Base-by-base conservation (phyloP, 2,113 vertebrate species). In the Oostethus manadensis region DNA sequence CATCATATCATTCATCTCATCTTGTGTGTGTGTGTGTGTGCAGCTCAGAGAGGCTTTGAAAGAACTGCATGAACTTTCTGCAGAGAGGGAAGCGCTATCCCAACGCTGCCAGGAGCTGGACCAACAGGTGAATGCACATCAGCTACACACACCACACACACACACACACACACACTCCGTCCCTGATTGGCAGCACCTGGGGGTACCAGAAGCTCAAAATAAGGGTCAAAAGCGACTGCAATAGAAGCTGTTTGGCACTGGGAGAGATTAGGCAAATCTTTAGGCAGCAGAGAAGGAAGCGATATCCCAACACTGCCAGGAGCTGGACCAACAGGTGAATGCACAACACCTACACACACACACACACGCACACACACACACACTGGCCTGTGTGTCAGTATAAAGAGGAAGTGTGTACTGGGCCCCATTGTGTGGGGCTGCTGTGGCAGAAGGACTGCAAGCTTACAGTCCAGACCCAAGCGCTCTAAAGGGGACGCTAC, bases 61-160 rank as follows among this genome's bases (percentile, higher is more conserved):
- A 76, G 91, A 95, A 15, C 89, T 97, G 59, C 74, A 89, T 57
- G 92, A 93, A 67, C 90, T 92, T 40, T 55, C 88, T 40, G 73
- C 91, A 65, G 93, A 94, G 78, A 98, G 95, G 80, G 95, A 98
- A 42, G 93, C 94, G 16, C 69, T 99, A 43, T 90, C 90, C n/a
- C 96, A 95, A 50, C 91, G 97, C 66, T 99, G 96, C 68, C 92
- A 95, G 77, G 96, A 98, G 79, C 84, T 99, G 18, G 97, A 98
- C 67, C 69, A 94, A 47, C 97, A 98, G 94, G 97, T 99, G 73
- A 55, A 18, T 20, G 13, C 18, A 16, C 53, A 40, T n/a, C 45
- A 21, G 3, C 58, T 11, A 26, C 2, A 18, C 47, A 55, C 26
- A 29, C 18, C 16, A 18, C 11, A 42, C 8, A 10, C 11, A 20